Base-by-base conservation (phyloP, 2,888 invertebrate genomes). In the Heliconius charithonia region DNA sequence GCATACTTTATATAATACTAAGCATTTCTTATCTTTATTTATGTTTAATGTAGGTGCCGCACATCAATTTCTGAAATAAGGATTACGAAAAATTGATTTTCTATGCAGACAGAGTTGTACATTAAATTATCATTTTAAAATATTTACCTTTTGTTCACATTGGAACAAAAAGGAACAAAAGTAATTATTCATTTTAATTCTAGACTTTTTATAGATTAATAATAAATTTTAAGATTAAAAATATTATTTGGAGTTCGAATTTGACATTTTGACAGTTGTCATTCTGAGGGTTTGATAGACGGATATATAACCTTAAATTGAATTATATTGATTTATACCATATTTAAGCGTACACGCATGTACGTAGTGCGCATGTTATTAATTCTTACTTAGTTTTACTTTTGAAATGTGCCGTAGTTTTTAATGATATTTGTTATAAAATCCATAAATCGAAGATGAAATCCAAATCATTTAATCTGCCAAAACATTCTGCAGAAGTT, bases 391-490 rank as follows among this genome's bases (percentile, higher is more conserved):
- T n/a, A 29, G 56, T 72, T 72, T n/a, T 29, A 13, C 59, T n/a
- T 69, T 69, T 41, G 16, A 69, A 41, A 25, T 41, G 69, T 25
- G 25, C 25, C 16, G 13, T 69, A 25, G 69, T 41, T 69, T 25
- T 69, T 69, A 25, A 25, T 69, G 7, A 25, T 63, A 62, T 25
- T 41, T 67, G 6, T 69, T 41, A 41, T 41, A 16, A 41, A 32
- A 59, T 32, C 56, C 12, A 7, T 56, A 29, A 27, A 32, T 22
- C n/a, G 22, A 72, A 72, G 13, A 91, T 90, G 92, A 91, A 91
- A 83, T 89, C 91, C 0, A 91, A 90, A 81, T 87, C 89, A 51
- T 85, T 88, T 79, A 85, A 88, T 79, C 77, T 86, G 1, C 84
- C 85, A 63, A 83, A 84, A 72, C 81, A 80, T 71, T 69, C 85